These are phyloP conservation scores for Atta cephalotes DNA, from an alignment of 1,140 invertebrate species.

Conservation along the genomic window DNA sequence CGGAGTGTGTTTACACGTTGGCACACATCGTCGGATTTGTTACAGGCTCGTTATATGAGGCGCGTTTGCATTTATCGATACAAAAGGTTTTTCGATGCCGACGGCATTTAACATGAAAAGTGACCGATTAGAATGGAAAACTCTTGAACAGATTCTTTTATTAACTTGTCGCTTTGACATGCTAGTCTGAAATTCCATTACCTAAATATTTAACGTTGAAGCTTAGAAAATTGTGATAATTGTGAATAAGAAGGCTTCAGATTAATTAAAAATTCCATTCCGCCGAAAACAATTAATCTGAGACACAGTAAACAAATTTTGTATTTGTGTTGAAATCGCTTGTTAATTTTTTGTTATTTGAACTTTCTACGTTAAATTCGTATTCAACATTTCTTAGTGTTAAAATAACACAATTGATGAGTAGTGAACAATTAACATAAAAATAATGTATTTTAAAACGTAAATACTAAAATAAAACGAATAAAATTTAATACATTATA, in stretches of 20 bases:
- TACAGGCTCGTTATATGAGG: constrained; percentile 68
- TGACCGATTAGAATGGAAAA: background rate
- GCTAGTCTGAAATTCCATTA: background rate
- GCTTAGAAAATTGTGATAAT: background rate
- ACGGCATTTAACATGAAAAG: background rate
- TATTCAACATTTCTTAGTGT: no score
- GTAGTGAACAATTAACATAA: no score
- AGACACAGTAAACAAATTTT: no score
- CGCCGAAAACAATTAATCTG: no score
- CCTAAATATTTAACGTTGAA: background rate
- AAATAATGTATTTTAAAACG: no score
- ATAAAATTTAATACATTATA: no score
- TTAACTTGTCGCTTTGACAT: background rate
- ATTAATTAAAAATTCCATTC: background rate
- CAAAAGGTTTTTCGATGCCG: background rate
- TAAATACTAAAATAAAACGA: no score
- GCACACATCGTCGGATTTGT: constrained; percentile 68
- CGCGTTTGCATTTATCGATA: background rate
- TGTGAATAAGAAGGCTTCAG: background rate
- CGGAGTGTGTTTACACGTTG: constrained; percentile 71
- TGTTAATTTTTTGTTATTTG: no score
- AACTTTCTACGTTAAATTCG: no score
- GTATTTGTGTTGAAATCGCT: no score
- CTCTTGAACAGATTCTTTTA: background rate
- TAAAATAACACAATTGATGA: no score